phyloP scores from a whole-genome alignment of 2,888 invertebrate genomes.

The Tholera decimalis region DNA sequence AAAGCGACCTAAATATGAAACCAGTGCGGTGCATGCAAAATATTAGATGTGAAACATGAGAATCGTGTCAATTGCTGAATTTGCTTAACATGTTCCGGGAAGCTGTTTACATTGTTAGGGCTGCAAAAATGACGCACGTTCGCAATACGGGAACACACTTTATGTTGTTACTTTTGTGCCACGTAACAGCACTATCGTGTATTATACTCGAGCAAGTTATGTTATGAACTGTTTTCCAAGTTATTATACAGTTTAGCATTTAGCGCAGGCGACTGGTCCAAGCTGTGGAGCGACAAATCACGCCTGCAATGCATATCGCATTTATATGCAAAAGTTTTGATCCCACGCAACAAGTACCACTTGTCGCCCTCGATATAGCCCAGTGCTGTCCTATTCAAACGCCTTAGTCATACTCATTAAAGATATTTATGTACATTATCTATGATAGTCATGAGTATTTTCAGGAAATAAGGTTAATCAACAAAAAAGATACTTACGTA shows the following conservation, averaged over 20 bases:
- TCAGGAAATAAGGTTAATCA: slow-evolving; percentile 36
- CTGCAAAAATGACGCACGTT: slow-evolving; percentile 36
- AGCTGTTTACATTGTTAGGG: slow-evolving; percentile 65
- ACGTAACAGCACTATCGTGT: slow-evolving; percentile 25
- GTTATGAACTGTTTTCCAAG: slow-evolving; percentile 48
- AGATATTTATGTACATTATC: slow-evolving; percentile 55
- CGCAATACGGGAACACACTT: slow-evolving; percentile 18
- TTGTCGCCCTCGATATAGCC: slow-evolving; percentile 71
- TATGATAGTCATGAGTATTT: slow-evolving; percentile 29
- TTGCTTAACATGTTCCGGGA: slow-evolving; percentile 81
- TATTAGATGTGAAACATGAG: slow-evolving; percentile 77
- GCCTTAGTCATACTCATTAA: slow-evolving; percentile 64
- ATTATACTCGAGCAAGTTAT: slow-evolving; percentile 40
- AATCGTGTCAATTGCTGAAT: slow-evolving; percentile 78
- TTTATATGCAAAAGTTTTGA: slow-evolving; percentile 79
- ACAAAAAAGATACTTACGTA: slow-evolving; percentile 51
- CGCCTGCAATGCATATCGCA: slow-evolving; percentile 69
- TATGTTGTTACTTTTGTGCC: slow-evolving; percentile 15
- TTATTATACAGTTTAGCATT: slow-evolving; percentile 72
- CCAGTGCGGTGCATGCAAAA: slow-evolving; percentile 62
- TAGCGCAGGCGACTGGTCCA: slow-evolving; percentile 72
- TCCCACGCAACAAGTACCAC: slow-evolving; percentile 86
- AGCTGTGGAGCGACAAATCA: slow-evolving; percentile 74
- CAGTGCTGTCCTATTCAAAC: slow-evolving; percentile 55
- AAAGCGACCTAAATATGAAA: slow-evolving; percentile 79